phyloP scores from a whole-genome alignment of 2,797 vertebrate genomes.

The Carapus acus region DNA sequence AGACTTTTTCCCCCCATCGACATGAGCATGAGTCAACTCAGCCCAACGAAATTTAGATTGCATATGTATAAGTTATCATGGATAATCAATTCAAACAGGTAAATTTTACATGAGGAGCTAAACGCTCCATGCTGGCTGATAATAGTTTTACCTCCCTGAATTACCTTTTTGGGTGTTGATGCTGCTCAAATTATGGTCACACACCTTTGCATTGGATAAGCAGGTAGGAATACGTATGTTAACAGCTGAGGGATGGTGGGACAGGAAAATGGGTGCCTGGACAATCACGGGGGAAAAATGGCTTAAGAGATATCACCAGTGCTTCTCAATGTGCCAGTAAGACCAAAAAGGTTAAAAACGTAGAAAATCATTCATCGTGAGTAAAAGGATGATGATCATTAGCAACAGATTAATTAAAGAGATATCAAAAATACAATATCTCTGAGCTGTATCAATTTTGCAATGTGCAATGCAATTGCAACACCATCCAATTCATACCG shows the following conservation, averaged over 20 bases:
- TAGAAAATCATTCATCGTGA: slow-evolving; percentile 30
- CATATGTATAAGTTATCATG: too few relatives aligned
- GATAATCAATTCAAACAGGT: too few relatives aligned
- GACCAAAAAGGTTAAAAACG: slow-evolving; percentile 23
- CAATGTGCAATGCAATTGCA: slow-evolving; percentile 17
- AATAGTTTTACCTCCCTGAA: too few relatives aligned
- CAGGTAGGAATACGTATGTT: too few relatives aligned
- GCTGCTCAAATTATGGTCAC: too few relatives aligned
- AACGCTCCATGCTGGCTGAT: too few relatives aligned
- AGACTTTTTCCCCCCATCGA: too few relatives aligned
- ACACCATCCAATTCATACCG: slow-evolving; percentile 23
- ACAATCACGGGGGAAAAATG: slow-evolving; percentile 2
- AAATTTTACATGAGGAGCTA: too few relatives aligned
- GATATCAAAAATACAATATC: slow-evolving; percentile 44
- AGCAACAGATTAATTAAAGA: slow-evolving; percentile 43
- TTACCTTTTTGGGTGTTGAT: too few relatives aligned
- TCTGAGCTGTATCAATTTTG: slow-evolving; percentile 32
- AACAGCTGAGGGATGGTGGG: neutral
- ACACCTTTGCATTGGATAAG: too few relatives aligned
- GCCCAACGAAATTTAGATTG: too few relatives aligned
- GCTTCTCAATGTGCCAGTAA: slow-evolving; percentile 15
- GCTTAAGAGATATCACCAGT: neutral
- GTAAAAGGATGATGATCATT: slow-evolving; percentile 25
- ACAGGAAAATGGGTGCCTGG: slow-evolving; percentile 1
- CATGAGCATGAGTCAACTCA: too few relatives aligned